Evolutionary conservation across 2,888 invertebrate genomes (phyloP).

Genomic region (Chaitophorus viminalis): DNA sequence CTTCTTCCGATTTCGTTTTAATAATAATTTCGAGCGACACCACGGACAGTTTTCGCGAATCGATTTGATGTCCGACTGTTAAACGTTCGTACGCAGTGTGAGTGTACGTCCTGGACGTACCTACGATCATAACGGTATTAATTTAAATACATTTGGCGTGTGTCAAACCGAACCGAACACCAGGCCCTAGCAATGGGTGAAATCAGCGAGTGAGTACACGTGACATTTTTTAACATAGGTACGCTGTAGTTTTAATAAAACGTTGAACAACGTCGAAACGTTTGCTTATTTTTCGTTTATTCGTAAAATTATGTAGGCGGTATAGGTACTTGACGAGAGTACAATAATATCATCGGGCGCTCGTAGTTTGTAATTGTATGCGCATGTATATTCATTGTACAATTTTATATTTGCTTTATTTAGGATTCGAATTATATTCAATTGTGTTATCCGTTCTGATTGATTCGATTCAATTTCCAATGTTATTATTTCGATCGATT

Average conservation of each 20-base stretch:
- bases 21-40: background rate
- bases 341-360: background rate
- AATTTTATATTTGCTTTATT: background rate
- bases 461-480: background rate
- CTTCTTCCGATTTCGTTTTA: too few species aligned
- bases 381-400: too few species aligned
- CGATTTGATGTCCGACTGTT: background rate
- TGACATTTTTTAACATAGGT: too few species aligned
- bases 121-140: background rate
- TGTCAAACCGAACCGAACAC: too few species aligned
- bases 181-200: background rate
- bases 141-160: background rate
- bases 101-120: background rate
- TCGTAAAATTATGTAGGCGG: too few species aligned
- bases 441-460: background rate
- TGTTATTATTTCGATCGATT: background rate
- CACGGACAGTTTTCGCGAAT: background rate
- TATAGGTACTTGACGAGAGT: too few species aligned
- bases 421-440: background rate
- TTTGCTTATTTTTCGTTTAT: too few species aligned
- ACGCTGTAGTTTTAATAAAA: background rate
- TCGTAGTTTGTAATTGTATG: background rate
- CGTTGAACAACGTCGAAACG: background rate
- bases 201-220: conserved; percentile 15
- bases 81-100: background rate